Evolutionary conservation across 2,797 vertebrate species (phyloP).

Genomic region (Manis crassicaudata): DNA sequence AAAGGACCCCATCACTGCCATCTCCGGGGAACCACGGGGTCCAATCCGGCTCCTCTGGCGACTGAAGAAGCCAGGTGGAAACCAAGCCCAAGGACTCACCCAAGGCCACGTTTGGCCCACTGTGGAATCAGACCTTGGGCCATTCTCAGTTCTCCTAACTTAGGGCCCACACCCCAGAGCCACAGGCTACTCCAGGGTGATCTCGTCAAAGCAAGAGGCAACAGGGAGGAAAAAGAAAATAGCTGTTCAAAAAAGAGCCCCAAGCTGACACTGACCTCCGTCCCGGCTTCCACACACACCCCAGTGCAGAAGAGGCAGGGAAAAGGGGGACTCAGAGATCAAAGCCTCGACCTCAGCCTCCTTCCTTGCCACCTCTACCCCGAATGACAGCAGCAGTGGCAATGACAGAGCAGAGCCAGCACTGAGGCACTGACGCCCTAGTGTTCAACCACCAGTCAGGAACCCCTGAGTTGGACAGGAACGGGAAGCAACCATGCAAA

Average conservation of each 20-base stretch:
- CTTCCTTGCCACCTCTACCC: slow-evolving; percentile 31
- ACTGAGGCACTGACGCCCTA: background rate
- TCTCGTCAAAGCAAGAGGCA: background rate
- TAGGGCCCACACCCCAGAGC: background rate
- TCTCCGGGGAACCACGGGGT: background rate
- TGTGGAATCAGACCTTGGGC: background rate
- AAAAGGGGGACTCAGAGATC: background rate
- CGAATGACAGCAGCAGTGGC: background rate
- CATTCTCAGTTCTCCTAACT: background rate
- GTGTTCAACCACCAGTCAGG: background rate
- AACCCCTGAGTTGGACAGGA: slow-evolving; percentile 23
- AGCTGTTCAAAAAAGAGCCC: background rate
- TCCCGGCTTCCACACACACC: too few relatives aligned
- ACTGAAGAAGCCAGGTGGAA: background rate
- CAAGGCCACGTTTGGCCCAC: background rate
- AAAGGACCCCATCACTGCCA: background rate
- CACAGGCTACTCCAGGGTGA: background rate
- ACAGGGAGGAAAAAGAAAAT: background rate
- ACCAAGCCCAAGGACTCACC: background rate
- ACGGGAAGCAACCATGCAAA: background rate
- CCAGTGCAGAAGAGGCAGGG: background rate
- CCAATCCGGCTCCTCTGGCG: background rate
- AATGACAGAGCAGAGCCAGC: background rate
- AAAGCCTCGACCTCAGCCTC: slow-evolving; percentile 29
- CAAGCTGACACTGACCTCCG: background rate